These are phyloP conservation scores for Xyrauchen texanus DNA, from an alignment of 2,113 vertebrate genomes.

Conservation along the genomic window DNA sequence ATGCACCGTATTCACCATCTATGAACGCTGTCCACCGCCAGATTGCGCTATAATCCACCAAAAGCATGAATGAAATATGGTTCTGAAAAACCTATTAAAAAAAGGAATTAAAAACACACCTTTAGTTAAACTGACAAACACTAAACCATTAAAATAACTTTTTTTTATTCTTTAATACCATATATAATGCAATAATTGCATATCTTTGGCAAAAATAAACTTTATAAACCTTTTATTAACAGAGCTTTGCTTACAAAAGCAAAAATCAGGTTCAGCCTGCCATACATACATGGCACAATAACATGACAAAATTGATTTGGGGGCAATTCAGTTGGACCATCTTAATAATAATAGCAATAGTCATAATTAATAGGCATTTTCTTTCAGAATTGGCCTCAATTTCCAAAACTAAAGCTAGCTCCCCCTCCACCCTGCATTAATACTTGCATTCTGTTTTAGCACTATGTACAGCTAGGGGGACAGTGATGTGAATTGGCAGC, in stretches of 20 bases:
- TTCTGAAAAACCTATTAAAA: neutral
- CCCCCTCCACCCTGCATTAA: slow-evolving; percentile 40
- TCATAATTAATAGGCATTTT: slow-evolving; percentile 62
- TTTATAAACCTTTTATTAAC: slow-evolving; percentile 99
- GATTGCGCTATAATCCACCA: slow-evolving; percentile 51
- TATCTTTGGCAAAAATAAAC: slow-evolving; percentile 99
- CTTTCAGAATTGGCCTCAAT: slow-evolving; percentile 34
- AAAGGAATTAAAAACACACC: too few relatives aligned
- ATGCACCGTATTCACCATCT: too few relatives aligned
- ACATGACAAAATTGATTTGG: slow-evolving; percentile 75
- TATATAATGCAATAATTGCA: slow-evolving; percentile 98
- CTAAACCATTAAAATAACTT: slow-evolving; percentile 81
- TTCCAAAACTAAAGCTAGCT: slow-evolving; percentile 44
- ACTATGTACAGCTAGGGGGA: slow-evolving; percentile 48
- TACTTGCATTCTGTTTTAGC: slow-evolving; percentile 51
- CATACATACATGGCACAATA: slow-evolving; percentile 74
- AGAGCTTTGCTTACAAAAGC: slow-evolving; percentile 98
- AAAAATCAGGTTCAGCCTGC: slow-evolving; percentile 82
- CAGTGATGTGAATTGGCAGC: slow-evolving; percentile 36
- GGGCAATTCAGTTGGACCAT: slow-evolving; percentile 74
- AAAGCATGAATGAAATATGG: neutral
- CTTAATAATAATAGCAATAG: slow-evolving; percentile 54
- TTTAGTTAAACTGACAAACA: neutral
- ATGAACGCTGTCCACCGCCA: slow-evolving; percentile 55
- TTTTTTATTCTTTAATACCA: slow-evolving; percentile 93